Percentiles rank a stretch among this genome's conserved stretches.
phyloP scores from a whole-genome alignment of 2,797 vertebrate species.

The Pipistrellus kuhlii region DNA sequence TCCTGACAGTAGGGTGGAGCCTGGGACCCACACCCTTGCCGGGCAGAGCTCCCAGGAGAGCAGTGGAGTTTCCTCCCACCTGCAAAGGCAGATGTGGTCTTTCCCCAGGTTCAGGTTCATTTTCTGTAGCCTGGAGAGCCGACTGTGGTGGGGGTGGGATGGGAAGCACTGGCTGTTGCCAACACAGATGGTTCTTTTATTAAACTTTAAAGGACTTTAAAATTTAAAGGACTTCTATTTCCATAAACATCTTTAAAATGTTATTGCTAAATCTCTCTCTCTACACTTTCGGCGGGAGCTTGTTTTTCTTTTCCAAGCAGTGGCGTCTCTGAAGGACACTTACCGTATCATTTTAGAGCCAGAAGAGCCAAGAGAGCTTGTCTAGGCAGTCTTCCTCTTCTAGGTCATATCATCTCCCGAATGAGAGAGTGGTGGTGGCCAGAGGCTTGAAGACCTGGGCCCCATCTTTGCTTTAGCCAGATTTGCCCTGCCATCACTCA shows the following conservation, averaged over 20 bases:
- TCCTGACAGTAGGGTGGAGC: neutral
- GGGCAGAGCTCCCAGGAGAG: neutral
- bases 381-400: neutral
- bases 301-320: conserved; percentile 30
- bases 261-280: neutral
- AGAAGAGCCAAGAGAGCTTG: neutral
- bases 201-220: neutral
- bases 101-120: neutral
- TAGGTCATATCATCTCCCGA: neutral
- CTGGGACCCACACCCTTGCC: neutral
- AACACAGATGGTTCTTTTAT: neutral
- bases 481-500: neutral
- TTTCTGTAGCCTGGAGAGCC: neutral
- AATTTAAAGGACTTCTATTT: neutral
- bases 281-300: neutral
- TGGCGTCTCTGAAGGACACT: neutral
- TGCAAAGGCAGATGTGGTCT: neutral
- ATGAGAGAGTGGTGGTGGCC: neutral
- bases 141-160: neutral
- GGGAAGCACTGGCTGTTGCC: neutral
- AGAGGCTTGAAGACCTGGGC: neutral
- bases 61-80: neutral
- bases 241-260: neutral
- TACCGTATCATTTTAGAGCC: neutral
- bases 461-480: neutral